Conservation (phyloP, 1,140 invertebrate genomes). For the Odontomachus brunneus region DNA sequence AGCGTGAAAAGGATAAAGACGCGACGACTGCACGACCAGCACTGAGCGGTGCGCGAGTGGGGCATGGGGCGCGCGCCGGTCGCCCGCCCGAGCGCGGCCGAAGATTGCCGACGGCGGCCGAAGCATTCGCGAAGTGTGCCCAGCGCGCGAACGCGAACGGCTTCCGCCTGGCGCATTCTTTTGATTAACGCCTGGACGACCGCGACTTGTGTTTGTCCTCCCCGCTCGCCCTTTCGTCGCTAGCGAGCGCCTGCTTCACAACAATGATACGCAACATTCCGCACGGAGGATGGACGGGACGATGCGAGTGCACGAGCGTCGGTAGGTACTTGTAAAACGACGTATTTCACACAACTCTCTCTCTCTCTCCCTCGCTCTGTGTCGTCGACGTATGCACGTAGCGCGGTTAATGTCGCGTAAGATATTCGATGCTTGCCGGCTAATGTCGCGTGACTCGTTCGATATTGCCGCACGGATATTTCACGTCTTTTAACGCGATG, state of each 20-base stretch:
- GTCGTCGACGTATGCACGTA: background rate
- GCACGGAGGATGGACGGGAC: too few species aligned
- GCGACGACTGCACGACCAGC: constrained; percentile 69
- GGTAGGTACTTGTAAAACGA: too few species aligned
- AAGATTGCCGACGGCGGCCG: constrained; percentile 31
- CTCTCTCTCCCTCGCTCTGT: too few species aligned
- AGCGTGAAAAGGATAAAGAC: constrained; percentile 34
- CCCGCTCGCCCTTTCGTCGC: background rate
- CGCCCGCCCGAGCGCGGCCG: constrained; percentile 61
- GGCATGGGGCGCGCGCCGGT: constrained; percentile 74
- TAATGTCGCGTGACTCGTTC: constrained; percentile 58
- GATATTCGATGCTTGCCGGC: constrained; percentile 53
- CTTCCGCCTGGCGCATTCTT: constrained; percentile 30
- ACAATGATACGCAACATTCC: too few species aligned
- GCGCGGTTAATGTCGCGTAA: constrained; percentile 58
- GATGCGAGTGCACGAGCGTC: too few species aligned
- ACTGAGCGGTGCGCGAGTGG: constrained; percentile 67
- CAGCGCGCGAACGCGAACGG: constrained; percentile 8
- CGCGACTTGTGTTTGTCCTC: background rate
- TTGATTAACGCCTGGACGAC: constrained; percentile 5
- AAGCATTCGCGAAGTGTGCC: constrained; percentile 29
- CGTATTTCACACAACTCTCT: background rate
- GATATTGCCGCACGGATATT: constrained; percentile 45
- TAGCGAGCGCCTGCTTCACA: too few species aligned
- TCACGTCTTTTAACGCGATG: constrained; percentile 24